These are phyloP conservation scores for Ibycter americanus DNA, from an alignment of 2,797 vertebrate genomes.

Conservation along the genomic window DNA sequence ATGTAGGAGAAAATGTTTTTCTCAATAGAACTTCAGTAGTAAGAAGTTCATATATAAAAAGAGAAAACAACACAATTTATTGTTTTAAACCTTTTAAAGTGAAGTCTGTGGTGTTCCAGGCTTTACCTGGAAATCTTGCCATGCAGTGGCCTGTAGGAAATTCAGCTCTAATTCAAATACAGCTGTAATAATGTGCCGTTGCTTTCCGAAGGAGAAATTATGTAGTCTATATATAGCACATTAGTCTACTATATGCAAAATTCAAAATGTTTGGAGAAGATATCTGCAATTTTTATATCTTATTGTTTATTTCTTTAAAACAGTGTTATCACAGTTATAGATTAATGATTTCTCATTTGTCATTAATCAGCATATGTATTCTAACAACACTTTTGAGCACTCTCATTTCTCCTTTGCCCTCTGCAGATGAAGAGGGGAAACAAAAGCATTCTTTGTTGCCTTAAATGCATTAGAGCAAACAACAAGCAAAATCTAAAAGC, in stretches of 20 bases:
- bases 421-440: neutral
- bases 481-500: neutral
- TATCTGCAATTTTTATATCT: neutral
- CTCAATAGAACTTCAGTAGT: neutral
- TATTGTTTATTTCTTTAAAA: neutral
- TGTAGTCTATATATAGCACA: no score
- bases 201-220: neutral
- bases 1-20: neutral
- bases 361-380: neutral
- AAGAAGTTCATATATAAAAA: neutral
- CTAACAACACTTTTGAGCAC: neutral
- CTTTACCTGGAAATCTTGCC: neutral
- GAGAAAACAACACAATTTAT: neutral
- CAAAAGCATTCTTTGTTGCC: neutral
- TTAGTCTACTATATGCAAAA: neutral
- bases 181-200: neutral
- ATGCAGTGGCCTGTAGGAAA: neutral
- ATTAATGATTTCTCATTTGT: neutral
- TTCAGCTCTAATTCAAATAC: neutral
- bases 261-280: neutral
- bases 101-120: neutral
- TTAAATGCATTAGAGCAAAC: neutral
- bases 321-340: neutral
- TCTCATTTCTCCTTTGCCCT: neutral
- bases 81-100: neutral